Percentiles rank a stretch among this genome's conserved stretches.
Conservation (phyloP, 2,888 invertebrate genomes). For the Galeruca laticollis region DNA sequence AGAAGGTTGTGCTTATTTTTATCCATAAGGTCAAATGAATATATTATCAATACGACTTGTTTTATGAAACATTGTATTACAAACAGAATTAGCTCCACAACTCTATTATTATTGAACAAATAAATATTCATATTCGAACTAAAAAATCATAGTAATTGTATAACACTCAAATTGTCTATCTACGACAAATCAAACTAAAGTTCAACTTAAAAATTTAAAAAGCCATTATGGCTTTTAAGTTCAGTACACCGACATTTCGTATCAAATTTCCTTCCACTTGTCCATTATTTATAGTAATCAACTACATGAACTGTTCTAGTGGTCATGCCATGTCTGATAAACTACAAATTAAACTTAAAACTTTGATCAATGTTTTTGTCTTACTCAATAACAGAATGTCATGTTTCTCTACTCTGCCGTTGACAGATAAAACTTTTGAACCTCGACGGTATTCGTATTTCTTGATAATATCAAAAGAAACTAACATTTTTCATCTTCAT, state of each 20-base stretch:
- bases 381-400: neutral
- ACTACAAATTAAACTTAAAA: neutral
- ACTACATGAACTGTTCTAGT: neutral
- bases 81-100: too few species aligned
- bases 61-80: too few species aligned
- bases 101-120: too few species aligned
- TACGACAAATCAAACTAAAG: too few species aligned
- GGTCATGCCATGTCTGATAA: neutral
- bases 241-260: neutral
- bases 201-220: neutral
- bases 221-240: neutral
- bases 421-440: constrained; percentile 21
- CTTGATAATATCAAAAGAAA: constrained; percentile 22
- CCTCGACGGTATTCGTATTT: constrained; percentile 5
- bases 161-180: too few species aligned
- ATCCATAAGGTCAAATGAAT: too few species aligned
- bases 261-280: neutral
- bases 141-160: too few species aligned
- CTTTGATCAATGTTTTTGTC: neutral
- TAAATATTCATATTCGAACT: too few species aligned
- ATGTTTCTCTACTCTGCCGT: constrained; percentile 6
- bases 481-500: constrained; percentile 18
- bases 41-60: too few species aligned
- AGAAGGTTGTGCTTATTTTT: neutral
- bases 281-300: neutral